Evolutionary conservation across 2,797 vertebrate genomes (phyloP).

Genomic region (Pempheris klunzingeri): DNA sequence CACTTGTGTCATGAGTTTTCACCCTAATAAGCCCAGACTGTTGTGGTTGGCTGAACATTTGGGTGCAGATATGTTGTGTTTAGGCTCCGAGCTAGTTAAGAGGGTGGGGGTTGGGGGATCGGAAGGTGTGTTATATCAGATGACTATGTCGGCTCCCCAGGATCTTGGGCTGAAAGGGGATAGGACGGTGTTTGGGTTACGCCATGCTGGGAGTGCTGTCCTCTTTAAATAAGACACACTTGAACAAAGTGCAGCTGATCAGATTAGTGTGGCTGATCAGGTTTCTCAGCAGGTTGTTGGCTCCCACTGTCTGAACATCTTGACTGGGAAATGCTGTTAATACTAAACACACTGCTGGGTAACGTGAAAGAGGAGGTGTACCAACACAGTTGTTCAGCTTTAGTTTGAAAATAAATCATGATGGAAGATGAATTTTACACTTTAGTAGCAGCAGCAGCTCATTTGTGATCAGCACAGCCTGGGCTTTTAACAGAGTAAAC

Average conservation of each 20-base stretch:
- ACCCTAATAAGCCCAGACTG: conserved; percentile 64
- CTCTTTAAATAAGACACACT: conserved; percentile 79
- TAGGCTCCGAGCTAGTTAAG: conserved; percentile 45
- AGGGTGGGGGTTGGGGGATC: not conserved
- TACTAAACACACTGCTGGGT: conserved; percentile 43
- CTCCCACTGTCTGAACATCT: conserved; percentile 75
- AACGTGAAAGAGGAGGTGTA: conserved; percentile 31
- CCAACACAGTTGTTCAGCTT: conserved; percentile 26
- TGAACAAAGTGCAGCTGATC: conserved; percentile 78
- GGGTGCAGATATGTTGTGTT: conserved; percentile 61
- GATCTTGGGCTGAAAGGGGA: conserved; percentile 75
- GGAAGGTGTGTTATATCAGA: conserved; percentile 59
- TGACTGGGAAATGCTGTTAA: conserved; percentile 50
- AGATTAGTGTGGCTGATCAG: conserved; percentile 81
- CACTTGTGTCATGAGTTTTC: conserved; percentile 73
- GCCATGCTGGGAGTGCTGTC: conserved; percentile 69
- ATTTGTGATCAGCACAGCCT: conserved; percentile 10
- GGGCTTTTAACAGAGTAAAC: conserved; percentile 43
- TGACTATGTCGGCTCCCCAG: conserved; percentile 57
- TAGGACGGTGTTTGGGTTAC: conserved; percentile 82
- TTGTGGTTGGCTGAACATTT: conserved; percentile 42
- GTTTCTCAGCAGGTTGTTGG: conserved; percentile 76
- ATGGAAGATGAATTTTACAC: conserved; percentile 11
- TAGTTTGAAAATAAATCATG: conserved; percentile 16
- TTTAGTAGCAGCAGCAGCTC: not conserved